These are phyloP conservation scores for Zaprionus kolodkinae DNA, from an alignment of 1,140 invertebrate genomes.

Conservation along the genomic window DNA sequence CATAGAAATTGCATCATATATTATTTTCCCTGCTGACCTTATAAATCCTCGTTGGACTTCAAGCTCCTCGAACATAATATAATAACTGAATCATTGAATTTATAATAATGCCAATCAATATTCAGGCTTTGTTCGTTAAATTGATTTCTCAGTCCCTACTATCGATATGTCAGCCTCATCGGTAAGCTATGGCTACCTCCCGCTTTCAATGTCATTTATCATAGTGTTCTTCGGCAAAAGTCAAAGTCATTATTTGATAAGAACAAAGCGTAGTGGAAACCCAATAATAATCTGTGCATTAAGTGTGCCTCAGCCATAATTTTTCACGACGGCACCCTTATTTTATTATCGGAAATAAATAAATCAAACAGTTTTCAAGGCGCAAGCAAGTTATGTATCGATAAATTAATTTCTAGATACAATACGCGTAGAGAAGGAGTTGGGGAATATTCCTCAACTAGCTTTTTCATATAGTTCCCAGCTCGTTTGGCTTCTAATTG, in stretches of 20 bases:
- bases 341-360: conserved; percentile 41
- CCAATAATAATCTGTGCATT: conserved; percentile 15
- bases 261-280: conserved; percentile 3
- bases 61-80: background rate
- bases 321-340: conserved; percentile 9
- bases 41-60: background rate
- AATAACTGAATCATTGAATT: background rate
- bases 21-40: background rate
- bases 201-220: conserved; percentile 26
- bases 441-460: background rate
- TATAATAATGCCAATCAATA: background rate
- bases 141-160: background rate
- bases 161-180: background rate
- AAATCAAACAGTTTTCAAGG: conserved; percentile 31
- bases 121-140: background rate
- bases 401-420: background rate
- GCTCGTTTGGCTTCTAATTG: background rate
- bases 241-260: conserved; percentile 29
- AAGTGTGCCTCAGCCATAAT: conserved; percentile 10
- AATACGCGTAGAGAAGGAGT: background rate
- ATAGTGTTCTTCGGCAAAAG: conserved; percentile 1
- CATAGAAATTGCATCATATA: conserved; percentile 10
- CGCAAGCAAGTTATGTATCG: background rate
- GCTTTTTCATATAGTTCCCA: background rate
- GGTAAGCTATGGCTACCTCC: background rate